Evolutionary conservation across 2,797 vertebrate genomes (phyloP).

Genomic region (Enteromius radiatus): DNA sequence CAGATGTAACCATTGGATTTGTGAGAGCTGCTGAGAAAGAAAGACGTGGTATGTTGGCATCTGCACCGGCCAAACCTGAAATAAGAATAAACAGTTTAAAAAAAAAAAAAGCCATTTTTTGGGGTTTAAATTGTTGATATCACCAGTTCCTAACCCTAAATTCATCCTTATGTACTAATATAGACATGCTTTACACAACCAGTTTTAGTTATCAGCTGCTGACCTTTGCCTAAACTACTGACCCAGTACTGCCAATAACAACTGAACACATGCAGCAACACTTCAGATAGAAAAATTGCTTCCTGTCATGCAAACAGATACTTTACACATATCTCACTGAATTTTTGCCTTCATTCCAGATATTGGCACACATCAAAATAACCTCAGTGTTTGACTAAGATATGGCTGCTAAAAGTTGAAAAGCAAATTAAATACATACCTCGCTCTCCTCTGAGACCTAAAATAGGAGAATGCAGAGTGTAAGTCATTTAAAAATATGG

Average conservation of each 20-base stretch:
- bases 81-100: background rate
- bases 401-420: background rate
- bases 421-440: slow-evolving; percentile 67
- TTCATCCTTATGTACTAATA: background rate
- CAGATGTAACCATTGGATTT: slow-evolving; percentile 77
- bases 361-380: slow-evolving; percentile 35
- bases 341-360: slow-evolving; percentile 42
- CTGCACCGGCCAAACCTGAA: slow-evolving; percentile 80
- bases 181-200: slow-evolving; percentile 14
- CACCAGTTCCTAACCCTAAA: background rate
- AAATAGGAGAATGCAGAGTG: slow-evolving; percentile 55
- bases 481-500: background rate
- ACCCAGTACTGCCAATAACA: slow-evolving; percentile 26
- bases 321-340: slow-evolving; percentile 24
- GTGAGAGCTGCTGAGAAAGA: slow-evolving; percentile 92
- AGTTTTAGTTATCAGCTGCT: slow-evolving; percentile 38
- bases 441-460: slow-evolving; percentile 81
- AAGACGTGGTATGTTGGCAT: slow-evolving; percentile 75
- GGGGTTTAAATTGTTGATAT: background rate
- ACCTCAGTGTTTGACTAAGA: slow-evolving; percentile 6
- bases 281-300: background rate
- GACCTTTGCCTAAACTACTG: slow-evolving; percentile 42
- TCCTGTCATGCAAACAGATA: background rate
- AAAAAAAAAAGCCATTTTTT: background rate
- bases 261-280: slow-evolving; percentile 23